Percentiles rank a stretch among this genome's conserved stretches.
These are phyloP conservation scores for Limnodromus scolopaceus DNA, from an alignment of 2,797 vertebrate genomes.

Conservation along the genomic window DNA sequence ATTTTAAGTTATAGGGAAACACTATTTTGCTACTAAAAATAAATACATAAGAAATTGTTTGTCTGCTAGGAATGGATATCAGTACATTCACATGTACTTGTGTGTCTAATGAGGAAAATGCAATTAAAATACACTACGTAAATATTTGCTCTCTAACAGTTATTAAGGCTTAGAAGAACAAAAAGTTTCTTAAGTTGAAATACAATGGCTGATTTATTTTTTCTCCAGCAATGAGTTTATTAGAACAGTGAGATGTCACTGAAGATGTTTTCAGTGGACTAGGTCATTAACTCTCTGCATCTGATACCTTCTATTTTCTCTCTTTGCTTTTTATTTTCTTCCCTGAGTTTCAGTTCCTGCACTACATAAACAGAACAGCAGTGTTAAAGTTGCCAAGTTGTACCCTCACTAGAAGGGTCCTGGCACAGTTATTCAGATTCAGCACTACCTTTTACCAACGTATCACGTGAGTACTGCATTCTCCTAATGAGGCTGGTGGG, in stretches of 20 bases:
- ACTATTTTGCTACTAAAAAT: background rate
- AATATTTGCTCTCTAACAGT: conserved; percentile 11
- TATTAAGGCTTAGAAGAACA: background rate
- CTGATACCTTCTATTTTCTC: conserved; percentile 26
- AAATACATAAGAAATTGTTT: background rate
- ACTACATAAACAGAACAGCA: background rate
- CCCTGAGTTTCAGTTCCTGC: background rate
- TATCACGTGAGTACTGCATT: background rate
- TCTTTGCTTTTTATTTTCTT: background rate
- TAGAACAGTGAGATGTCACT: conserved; percentile 44
- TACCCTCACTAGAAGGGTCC: background rate
- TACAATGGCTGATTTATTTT: background rate
- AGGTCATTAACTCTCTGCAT: conserved; percentile 79
- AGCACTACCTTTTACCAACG: background rate
- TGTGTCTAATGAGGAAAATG: background rate
- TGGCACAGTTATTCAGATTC: background rate
- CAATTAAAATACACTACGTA: background rate
- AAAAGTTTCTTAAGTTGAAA: background rate
- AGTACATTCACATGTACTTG: background rate
- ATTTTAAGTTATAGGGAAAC: background rate
- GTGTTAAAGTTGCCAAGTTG: background rate
- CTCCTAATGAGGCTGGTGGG: background rate
- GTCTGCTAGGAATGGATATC: background rate
- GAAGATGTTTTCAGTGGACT: conserved; percentile 31
- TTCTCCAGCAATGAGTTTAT: conserved; percentile 45